phyloP scores from a whole-genome alignment of 2,797 vertebrate species.

The Orestias chungarensis region DNA sequence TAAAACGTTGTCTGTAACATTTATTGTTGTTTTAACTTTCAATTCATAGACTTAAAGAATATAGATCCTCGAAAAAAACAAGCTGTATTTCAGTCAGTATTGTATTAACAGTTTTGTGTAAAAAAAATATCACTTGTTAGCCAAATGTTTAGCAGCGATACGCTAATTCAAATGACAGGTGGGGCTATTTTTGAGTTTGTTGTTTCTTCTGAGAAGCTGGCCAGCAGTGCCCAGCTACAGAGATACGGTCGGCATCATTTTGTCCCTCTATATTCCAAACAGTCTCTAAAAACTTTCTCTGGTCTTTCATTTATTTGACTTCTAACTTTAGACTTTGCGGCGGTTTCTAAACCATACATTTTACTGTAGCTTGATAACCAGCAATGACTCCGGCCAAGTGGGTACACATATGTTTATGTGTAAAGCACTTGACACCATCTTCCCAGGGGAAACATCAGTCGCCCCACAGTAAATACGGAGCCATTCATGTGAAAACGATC shows the following conservation, averaged over 20 bases:
- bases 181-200: background rate
- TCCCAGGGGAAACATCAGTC: slow-evolving; percentile 65
- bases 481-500: slow-evolving; percentile 68
- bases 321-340: background rate
- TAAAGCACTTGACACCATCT: slow-evolving; percentile 63
- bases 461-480: slow-evolving; percentile 64
- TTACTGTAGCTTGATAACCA: background rate
- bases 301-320: background rate
- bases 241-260: background rate
- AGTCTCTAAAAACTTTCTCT: background rate
- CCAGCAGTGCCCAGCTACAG: slow-evolving; percentile 4
- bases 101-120: too few relatives aligned
- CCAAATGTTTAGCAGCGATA: background rate
- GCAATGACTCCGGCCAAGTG: background rate
- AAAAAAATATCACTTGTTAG: background rate
- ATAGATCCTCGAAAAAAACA: background rate
- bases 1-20: background rate
- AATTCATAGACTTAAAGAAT: background rate
- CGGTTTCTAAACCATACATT: background rate
- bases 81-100: background rate
- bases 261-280: background rate
- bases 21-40: background rate
- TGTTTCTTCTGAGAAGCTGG: background rate
- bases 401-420: slow-evolving; percentile 73
- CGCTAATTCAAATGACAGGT: background rate